Evolutionary conservation across 37 sponge, comb jelly and placozoan species (phyloP), one percentile per base, ranked within the genome.

Genomic region (Crambe crambe): DNA sequence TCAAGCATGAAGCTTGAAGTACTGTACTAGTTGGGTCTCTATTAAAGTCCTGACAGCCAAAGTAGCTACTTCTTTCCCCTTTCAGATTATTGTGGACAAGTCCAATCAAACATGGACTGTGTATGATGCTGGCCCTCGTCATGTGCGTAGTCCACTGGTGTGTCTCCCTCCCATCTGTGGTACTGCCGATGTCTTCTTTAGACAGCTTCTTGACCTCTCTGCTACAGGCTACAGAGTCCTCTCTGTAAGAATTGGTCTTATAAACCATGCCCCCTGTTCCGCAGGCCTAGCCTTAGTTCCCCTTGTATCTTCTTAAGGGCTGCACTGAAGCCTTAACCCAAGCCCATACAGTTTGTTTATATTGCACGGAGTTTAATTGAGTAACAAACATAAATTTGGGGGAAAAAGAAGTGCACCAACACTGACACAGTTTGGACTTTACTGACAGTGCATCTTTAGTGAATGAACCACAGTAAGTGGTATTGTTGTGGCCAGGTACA

Each of bases 61-160:
- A 47, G 12, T 15, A 47, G 12, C 51, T 47, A 6, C 66, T 42
- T 67, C 22, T 9, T 27, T 5, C 56, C 70, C 39, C 21, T 39
- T 66, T 25, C 79, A 90, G 91, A 73, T 90, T 43, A 70, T 82
- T 20, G 86, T 90, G 15, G 91, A 90, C 47, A 61, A 80, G 21
- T 44, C 83, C 34, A 84, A 89, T 12, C 84, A 93, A 36, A 61
- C 85, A 3, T 98, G 99, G 99, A 78, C 83, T 22, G 54, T 96
- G 69, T 98, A 98, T 68, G 99, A 98, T 81, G 92, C 96, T 58
- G 99, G 99, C 18, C 99, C 99, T n/a, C 77, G 82, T 37, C 42
- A 80, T 30, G 95, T 98, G 17, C 78, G 79, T 20, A 90, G 93
- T 65, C 99, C 99, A 1, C 73, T 98, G 34, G 80, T 98, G 17